Evolutionary conservation across 2,888 invertebrate genomes (phyloP), one percentile per base, ranked within the genome.

Genomic region (Drosophila mimica): DNA sequence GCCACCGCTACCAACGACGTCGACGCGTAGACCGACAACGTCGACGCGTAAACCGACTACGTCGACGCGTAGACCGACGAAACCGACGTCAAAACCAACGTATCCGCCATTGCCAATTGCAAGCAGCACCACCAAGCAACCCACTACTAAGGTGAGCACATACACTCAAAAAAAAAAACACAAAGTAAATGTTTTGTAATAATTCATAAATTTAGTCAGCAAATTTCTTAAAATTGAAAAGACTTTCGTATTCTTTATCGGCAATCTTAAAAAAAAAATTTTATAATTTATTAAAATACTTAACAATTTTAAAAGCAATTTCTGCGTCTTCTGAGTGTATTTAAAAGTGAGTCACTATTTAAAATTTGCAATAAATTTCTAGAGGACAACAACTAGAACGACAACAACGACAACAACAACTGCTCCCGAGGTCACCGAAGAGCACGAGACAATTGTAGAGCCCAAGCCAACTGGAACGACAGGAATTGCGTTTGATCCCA

Each of bases 1-100:
- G 36, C 69, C 65, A 54, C 60, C 61, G 17, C 82, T 61, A 48
- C 58, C 77, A 7, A 83, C 64, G 34, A 93, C 93, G 6, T 79
- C 92, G 52, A 91, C 92, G 25, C 86, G 86, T 25, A 81, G 67
- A 54, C 89, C 92, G 34, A 89, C 92, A 25, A 88, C 85, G 75
- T 89, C 83, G 57, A 83, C 25, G 25, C 25, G 25, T 25, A 25
- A 3, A 48, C 58, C 77, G 8, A 83, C 64, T 33, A 93, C 93
- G 6, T 79, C 92, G 52, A 91, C 92, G 25, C 86, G 86, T 25
- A 81, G 67, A 54, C 89, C 92, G 34, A 25, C 25, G 25, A 89
- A 85, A 65, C 92, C 92, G 30, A 87, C 85, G 75, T 89, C 83
- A 58, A 83, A 74, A 81, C 92, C 70, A 34, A 87, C 89, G 52